Evolutionary conservation across 2,888 invertebrate species (phyloP).

Genomic region (Odontothrips loti): DNA sequence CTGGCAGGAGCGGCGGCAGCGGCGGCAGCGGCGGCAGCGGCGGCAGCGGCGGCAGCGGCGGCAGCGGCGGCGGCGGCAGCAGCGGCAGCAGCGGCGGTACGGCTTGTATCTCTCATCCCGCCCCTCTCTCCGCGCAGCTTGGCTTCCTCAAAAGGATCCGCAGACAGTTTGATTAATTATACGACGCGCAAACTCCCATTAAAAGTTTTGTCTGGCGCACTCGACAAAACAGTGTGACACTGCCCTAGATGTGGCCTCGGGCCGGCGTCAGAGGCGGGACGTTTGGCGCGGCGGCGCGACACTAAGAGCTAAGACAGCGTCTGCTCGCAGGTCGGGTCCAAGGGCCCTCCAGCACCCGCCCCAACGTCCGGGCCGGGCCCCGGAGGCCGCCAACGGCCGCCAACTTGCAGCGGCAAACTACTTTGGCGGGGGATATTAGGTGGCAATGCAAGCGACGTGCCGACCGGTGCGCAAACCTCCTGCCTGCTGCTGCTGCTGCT

Average conservation of each 20-base stretch:
- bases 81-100: not conserved
- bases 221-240: constrained; percentile 26
- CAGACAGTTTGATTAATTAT: constrained; percentile 25
- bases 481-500: too few relatives aligned
- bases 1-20: not conserved
- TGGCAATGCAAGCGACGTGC: not conserved
- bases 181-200: constrained; percentile 24
- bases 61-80: not conserved
- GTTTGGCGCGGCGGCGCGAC: not conserved
- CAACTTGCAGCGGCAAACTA: not conserved
- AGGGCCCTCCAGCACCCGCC: not conserved
- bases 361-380: not conserved
- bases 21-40: not conserved
- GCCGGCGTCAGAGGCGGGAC: not conserved
- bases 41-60: not conserved
- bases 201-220: constrained; percentile 26
- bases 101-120: not conserved
- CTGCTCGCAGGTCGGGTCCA: not conserved
- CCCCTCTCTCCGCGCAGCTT: not conserved
- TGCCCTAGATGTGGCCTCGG: not conserved
- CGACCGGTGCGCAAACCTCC: not conserved
- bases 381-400: too few relatives aligned
- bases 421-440: not conserved
- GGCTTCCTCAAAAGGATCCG: constrained; percentile 20
- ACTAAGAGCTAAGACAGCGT: not conserved